Percentiles rank a stretch among this genome's conserved stretches.
Evolutionary conservation across 1,140 invertebrate genomes (phyloP).

Genomic region (Pollicipes pollicipes): DNA sequence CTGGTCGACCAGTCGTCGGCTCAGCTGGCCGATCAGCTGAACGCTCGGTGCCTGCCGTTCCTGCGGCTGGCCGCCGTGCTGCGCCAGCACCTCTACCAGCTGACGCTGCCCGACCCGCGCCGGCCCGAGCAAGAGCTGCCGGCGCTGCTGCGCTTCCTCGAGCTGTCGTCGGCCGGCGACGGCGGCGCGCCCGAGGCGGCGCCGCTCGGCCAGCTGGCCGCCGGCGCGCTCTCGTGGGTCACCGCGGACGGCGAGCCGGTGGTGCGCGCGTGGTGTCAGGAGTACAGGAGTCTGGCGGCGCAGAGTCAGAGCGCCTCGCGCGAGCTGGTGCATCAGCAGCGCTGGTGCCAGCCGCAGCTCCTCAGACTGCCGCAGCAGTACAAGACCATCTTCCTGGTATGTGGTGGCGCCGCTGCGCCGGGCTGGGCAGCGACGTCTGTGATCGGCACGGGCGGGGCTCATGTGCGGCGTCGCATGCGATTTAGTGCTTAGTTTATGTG

Average conservation of each 20-base stretch:
- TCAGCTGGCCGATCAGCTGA: slow-evolving; percentile 29
- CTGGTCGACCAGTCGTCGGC: background rate
- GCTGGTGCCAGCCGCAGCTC: slow-evolving; percentile 59
- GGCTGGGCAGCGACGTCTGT: too few species aligned
- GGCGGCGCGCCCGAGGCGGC: background rate
- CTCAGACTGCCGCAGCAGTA: slow-evolving; percentile 70
- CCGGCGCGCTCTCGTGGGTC: background rate
- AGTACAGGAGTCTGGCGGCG: background rate
- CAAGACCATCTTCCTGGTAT: slow-evolving; percentile 76
- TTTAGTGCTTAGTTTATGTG: too few species aligned
- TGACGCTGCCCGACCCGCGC: slow-evolving; percentile 49
- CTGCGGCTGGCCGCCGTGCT: slow-evolving; percentile 62
- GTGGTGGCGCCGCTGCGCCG: too few species aligned
- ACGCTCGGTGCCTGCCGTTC: slow-evolving; percentile 62
- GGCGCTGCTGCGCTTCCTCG: slow-evolving; percentile 50
- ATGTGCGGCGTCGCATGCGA: too few species aligned
- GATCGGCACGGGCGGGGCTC: too few species aligned
- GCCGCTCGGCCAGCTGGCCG: background rate
- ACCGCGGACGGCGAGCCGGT: slow-evolving; percentile 2
- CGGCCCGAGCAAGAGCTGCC: slow-evolving; percentile 43
- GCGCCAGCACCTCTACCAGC: slow-evolving; percentile 65
- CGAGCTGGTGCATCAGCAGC: slow-evolving; percentile 37
- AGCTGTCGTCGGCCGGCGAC: slow-evolving; percentile 32
- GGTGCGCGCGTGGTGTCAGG: background rate
- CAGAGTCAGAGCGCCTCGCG: background rate